Percentiles rank a stretch among this genome's conserved stretches.
phyloP scores from a whole-genome alignment of 2,888 invertebrate genomes.

The Cyclophora punctaria region DNA sequence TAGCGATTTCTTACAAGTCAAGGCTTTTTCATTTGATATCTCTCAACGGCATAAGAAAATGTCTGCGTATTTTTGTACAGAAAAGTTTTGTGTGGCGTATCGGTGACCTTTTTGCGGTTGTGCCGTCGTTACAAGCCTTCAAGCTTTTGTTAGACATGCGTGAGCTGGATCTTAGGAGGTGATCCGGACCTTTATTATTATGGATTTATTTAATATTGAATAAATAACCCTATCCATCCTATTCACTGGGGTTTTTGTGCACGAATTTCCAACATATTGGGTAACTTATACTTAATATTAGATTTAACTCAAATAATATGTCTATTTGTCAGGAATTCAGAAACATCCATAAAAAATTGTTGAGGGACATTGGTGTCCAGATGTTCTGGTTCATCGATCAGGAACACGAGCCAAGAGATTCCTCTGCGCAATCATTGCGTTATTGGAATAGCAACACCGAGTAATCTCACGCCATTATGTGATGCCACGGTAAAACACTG shows the following conservation, averaged over 20 bases:
- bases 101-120: slow-evolving; percentile 10
- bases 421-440: slow-evolving; percentile 14
- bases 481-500: slow-evolving; percentile 34
- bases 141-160: slow-evolving; percentile 7
- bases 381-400: background rate
- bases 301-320: too few relatives aligned
- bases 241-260: too few relatives aligned
- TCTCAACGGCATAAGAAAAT: slow-evolving; percentile 7
- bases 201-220: slow-evolving; percentile 1
- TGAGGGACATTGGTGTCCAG: too few relatives aligned
- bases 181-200: slow-evolving; percentile 7
- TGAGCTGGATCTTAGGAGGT: slow-evolving; percentile 6
- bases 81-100: slow-evolving; percentile 13
- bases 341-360: too few relatives aligned
- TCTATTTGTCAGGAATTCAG: too few relatives aligned
- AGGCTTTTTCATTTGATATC: slow-evolving; percentile 1
- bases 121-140: slow-evolving; percentile 7
- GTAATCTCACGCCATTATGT: slow-evolving; percentile 33
- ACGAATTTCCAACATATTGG: too few relatives aligned
- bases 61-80: slow-evolving; percentile 8
- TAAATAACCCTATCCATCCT: too few relatives aligned
- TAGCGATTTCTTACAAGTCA: slow-evolving; percentile 22
- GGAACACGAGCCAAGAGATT: slow-evolving; percentile 14
- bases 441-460: slow-evolving; percentile 18
- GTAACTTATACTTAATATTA: too few relatives aligned